Evolutionary conservation across 1,140 invertebrate species (phyloP).

Genomic region (Alviniconcha marisindica): DNA sequence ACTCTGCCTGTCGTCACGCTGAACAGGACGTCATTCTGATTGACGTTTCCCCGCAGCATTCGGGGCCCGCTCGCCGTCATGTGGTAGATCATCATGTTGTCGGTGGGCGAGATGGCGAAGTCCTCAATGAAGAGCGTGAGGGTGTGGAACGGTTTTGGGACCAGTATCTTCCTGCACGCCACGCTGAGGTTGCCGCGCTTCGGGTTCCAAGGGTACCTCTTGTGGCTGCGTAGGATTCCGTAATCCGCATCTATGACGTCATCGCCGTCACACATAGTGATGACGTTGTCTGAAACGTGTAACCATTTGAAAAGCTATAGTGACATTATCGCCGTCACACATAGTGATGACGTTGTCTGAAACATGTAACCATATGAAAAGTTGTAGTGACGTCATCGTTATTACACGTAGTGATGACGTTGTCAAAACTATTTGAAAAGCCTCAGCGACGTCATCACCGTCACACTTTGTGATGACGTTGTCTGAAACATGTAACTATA

Average conservation of each 20-base stretch:
- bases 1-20: constrained; percentile 19
- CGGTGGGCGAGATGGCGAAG: neutral
- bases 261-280: neutral
- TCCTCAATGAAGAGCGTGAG: neutral
- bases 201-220: neutral
- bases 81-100: neutral
- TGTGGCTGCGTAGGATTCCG: neutral
- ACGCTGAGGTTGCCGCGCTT: neutral
- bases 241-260: neutral
- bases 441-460: no score
- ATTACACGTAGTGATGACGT: neutral
- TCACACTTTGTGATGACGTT: no score
- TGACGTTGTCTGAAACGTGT: constrained; percentile 5
- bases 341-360: neutral
- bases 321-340: neutral
- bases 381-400: neutral
- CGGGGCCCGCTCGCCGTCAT: neutral
- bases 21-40: neutral
- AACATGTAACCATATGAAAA: no score
- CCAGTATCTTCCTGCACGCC: neutral
- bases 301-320: no score
- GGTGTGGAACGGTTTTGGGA: neutral
- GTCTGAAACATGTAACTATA: neutral
- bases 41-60: neutral
- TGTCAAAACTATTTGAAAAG: no score